Conservation (phyloP, 2,888 invertebrate species). For the Antheraea yamamai region DNA sequence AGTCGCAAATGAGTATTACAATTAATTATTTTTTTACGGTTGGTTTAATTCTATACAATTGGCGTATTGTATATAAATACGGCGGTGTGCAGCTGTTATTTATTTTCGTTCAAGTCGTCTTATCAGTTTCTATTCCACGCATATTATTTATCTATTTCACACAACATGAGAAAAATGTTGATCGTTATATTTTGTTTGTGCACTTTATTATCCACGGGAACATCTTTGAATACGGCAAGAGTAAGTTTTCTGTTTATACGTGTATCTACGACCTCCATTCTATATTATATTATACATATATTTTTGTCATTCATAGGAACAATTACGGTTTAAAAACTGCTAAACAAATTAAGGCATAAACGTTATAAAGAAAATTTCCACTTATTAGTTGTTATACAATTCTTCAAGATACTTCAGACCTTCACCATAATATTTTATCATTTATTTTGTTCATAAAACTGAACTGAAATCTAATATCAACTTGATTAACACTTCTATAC, state of each 20-base stretch:
- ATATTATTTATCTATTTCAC: background rate
- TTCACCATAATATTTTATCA: background rate
- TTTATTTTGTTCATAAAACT: background rate
- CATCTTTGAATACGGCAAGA: background rate
- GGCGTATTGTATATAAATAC: background rate
- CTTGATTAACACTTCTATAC: background rate
- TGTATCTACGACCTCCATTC: too few relatives aligned
- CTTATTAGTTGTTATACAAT: too few relatives aligned
- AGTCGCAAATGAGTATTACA: too few relatives aligned
- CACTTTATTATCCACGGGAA: background rate
- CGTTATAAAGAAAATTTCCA: too few relatives aligned
- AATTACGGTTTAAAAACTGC: too few relatives aligned
- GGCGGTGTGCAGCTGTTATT: background rate
- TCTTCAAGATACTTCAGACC: too few relatives aligned
- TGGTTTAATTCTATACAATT: background rate
- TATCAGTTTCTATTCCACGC: background rate
- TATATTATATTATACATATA: too few relatives aligned
- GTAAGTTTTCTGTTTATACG: background rate
- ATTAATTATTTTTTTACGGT: background rate
- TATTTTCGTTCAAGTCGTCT: background rate
- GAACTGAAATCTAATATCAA: background rate
- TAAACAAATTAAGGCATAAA: too few relatives aligned
- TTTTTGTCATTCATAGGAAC: too few relatives aligned
- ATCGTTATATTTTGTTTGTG: background rate
- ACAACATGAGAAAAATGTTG: background rate